Conservation (phyloP, 2,797 vertebrate genomes). For the Sarcophilus harrisii region DNA sequence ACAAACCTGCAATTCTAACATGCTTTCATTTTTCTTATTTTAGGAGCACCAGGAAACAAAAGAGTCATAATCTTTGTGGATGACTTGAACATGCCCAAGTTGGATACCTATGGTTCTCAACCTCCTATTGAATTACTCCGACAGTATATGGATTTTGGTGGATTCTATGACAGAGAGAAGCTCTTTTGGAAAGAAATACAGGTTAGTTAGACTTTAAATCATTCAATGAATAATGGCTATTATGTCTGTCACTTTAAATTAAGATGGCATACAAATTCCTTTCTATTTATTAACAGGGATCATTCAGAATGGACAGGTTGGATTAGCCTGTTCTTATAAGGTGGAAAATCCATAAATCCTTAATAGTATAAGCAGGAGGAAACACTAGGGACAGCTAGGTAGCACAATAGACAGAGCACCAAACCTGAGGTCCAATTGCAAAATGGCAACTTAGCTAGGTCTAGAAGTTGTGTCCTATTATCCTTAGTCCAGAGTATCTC, state of each 20-base stretch:
- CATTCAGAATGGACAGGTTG: background rate
- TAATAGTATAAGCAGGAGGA: background rate
- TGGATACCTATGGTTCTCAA: constrained; percentile 91
- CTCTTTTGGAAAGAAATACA: constrained; percentile 93
- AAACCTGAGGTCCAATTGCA: background rate
- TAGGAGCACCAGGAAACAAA: constrained; percentile 90
- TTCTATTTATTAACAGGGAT: background rate
- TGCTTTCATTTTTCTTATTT: constrained; percentile 9
- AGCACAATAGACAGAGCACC: background rate
- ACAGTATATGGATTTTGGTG: constrained; percentile 92
- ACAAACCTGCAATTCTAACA: constrained; percentile 31
- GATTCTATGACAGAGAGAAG: constrained; percentile 91
- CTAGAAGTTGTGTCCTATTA: background rate
- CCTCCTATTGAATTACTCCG: constrained; percentile 91
- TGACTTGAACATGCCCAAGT: constrained; percentile 92
- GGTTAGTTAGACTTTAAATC: constrained; percentile 77
- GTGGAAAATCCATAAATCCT: background rate
- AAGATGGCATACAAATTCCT: background rate
- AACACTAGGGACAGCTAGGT: background rate
- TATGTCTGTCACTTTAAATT: constrained; percentile 11
- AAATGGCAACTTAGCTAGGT: background rate
- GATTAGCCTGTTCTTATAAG: background rate
- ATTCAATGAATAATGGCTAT: background rate
- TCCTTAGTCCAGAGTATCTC: background rate
- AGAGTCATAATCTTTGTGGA: constrained; percentile 91